Percentiles rank a stretch among this genome's conserved stretches.
Conservation (phyloP, 2,113 vertebrate genomes). For the Pteropus alecto region DNA sequence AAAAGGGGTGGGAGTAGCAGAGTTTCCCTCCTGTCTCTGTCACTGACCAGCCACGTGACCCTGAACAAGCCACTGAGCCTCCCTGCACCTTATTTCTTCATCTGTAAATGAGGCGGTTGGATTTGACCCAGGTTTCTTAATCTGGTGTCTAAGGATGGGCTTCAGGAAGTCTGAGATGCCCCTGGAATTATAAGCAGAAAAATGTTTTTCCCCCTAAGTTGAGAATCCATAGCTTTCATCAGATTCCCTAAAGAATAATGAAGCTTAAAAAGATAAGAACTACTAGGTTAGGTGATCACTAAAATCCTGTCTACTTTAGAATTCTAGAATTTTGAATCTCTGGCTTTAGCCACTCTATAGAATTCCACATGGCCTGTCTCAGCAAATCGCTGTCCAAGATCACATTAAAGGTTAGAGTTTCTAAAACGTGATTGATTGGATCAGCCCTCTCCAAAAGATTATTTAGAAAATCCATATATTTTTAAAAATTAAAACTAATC, state of each 20-base stretch:
- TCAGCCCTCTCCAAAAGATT: background rate
- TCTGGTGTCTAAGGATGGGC: too few relatives aligned
- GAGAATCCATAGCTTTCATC: background rate
- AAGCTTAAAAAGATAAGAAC: background rate
- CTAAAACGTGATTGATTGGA: background rate
- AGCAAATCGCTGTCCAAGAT: background rate
- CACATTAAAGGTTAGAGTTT: background rate
- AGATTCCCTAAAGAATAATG: background rate
- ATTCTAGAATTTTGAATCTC: background rate
- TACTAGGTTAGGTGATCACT: background rate
- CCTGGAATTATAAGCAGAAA: background rate
- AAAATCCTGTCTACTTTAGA: background rate
- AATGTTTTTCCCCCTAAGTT: background rate
- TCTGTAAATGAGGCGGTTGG: background rate
- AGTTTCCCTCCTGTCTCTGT: background rate
- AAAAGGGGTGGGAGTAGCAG: background rate
- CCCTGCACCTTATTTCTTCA: background rate
- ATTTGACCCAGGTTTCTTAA: background rate
- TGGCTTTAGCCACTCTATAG: background rate
- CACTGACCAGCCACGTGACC: background rate
- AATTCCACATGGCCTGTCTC: background rate
- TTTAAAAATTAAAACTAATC: background rate
- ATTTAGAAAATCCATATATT: background rate
- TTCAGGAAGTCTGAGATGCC: background rate
- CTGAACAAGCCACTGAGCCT: background rate